A percentile compares a stretch with the other conserved stretches of the same genome.
These are phyloP conservation scores for Zapus hudsonius DNA, from an alignment of 2,113 vertebrate genomes.

Conservation along the genomic window DNA sequence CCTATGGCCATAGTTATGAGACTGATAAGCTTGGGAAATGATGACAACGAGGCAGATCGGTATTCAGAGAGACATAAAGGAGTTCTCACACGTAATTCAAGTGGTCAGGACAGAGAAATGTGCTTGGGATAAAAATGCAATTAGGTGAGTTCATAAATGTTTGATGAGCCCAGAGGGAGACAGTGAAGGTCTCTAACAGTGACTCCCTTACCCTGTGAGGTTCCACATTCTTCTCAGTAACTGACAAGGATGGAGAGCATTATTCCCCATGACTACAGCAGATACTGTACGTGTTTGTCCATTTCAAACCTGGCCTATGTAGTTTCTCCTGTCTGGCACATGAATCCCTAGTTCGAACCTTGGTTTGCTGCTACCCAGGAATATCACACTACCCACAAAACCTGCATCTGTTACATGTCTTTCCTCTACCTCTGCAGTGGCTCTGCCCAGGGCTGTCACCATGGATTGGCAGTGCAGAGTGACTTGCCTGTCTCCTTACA, in stretches of 20 bases:
- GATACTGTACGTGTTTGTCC: not conserved
- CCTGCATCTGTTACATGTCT: accelerated
- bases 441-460: not conserved
- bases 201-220: not conserved
- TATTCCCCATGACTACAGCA: not conserved
- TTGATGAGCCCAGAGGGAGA: slow-evolving; percentile 53
- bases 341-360: not conserved
- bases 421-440: not conserved
- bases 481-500: not conserved
- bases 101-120: slow-evolving; percentile 47
- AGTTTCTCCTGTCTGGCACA: not conserved
- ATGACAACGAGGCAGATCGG: not conserved
- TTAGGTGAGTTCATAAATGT: slow-evolving; percentile 55
- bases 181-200: not conserved
- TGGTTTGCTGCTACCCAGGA: not conserved
- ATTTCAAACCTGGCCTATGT: not conserved
- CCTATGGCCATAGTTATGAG: not conserved
- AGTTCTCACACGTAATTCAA: not conserved
- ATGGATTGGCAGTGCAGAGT: not conserved
- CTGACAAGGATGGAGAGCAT: not conserved
- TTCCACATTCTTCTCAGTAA: not conserved
- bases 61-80: not conserved
- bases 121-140: slow-evolving; percentile 31
- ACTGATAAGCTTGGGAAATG: not conserved
- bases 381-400: not conserved